Evolutionary conservation across 2,797 vertebrate genomes (phyloP), one percentile per base, ranked within the genome.

Genomic region (Rhinatrema bivittatum): DNA sequence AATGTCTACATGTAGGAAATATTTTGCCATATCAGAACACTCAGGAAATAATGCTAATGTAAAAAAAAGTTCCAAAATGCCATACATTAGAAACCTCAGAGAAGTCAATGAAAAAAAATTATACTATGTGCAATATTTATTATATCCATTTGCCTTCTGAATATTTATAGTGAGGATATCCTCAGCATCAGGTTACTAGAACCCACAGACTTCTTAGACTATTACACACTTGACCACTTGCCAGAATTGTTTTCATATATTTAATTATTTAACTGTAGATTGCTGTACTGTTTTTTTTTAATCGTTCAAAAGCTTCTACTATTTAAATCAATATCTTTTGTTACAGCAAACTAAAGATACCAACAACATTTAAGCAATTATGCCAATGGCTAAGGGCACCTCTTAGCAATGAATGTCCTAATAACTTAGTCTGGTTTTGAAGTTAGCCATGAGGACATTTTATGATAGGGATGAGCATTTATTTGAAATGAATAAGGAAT

Each of bases 41-140:
- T 60, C 47, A 66, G 39, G 47, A 47, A 20, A 31, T 64, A 34
- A 29, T 50, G 42, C 42, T 42, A 50, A 42, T 42, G 39, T 31
- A 32, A 23, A 33, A 33, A 31, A 27, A 11, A 26, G 29, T 20
- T 21, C 18, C 12, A 16, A 50, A 25, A 50, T 32, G 39, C 20
- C 25, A 29, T 37, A 33, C 22, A 37, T 19, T 20, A 37, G 29
- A 50, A 42, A 31, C 11, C 11, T 29, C 29, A 18, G 8, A 28
- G 12, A 50, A 32, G 48, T 46, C 49, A 69, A 68, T 65, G 56
- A 56, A 73, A 66, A 49, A 19, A 20, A 42, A 27, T 9, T 25
- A 60, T 52, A 48, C 39, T 49, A 27, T 57, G 53, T 32, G 14
- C 41, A 62, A 40, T 48, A 57, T 59, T 68, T 68, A 45, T 44